A percentile compares a stretch with the other conserved stretches of the same genome.
These are phyloP conservation scores for Otocyon megalotis DNA, from an alignment of 2,113 vertebrate species.

Conservation along the genomic window DNA sequence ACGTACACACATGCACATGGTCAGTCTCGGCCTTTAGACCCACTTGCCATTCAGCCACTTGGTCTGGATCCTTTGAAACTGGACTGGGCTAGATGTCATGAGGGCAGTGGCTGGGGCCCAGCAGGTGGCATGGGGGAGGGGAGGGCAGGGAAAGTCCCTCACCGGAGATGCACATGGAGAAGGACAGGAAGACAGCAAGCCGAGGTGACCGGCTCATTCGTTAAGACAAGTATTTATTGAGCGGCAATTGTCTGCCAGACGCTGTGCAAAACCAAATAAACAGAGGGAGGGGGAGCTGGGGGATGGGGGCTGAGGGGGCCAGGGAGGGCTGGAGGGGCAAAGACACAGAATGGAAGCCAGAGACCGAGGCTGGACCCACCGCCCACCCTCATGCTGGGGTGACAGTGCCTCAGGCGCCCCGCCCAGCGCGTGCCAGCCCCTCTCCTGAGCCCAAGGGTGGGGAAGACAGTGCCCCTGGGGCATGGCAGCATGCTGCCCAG, in stretches of 20 bases:
- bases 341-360: not conserved
- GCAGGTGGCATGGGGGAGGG: not conserved
- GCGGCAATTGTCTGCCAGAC: fast-evolving
- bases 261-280: not conserved
- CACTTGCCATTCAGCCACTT: too few relatives aligned
- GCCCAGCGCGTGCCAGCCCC: fast-evolving
- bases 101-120: not conserved
- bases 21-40: fast-evolving
- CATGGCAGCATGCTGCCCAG: not conserved
- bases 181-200: not conserved
- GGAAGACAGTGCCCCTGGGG: fast-evolving
- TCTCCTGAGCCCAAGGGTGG: not conserved
- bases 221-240: too few relatives aligned
- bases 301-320: fast-evolving
- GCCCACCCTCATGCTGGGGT: not conserved
- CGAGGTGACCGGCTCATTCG: fast-evolving
- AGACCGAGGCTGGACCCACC: fast-evolving
- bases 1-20: not conserved
- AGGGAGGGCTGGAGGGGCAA: not conserved
- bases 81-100: not conserved
- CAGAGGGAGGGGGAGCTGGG: fast-evolving
- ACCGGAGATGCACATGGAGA: fast-evolving
- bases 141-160: not conserved
- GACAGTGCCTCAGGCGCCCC: fast-evolving
- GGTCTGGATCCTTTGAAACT: not conserved